Evolutionary conservation across 1,140 invertebrate genomes (phyloP).

Genomic region (Maconellicoccus hirsutus): DNA sequence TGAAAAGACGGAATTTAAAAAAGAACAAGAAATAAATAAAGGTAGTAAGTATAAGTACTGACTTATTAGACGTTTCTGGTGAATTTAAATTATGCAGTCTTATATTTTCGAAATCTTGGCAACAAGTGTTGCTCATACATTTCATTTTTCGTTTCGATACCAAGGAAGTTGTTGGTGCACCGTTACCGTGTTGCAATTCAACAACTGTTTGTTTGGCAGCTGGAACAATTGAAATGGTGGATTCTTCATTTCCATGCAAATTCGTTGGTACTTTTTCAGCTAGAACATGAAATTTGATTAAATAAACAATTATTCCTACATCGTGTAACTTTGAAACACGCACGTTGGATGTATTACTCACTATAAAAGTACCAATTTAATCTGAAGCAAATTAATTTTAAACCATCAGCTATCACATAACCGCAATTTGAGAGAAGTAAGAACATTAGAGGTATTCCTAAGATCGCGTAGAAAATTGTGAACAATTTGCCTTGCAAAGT

Average conservation of each 20-base stretch:
- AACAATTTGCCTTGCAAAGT: conserved; percentile 83
- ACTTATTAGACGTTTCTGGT: background rate
- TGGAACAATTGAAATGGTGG: background rate
- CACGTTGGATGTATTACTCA: too few relatives aligned
- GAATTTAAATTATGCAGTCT: background rate
- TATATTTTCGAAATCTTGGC: background rate
- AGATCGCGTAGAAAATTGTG: conserved; percentile 89
- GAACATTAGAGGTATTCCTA: conserved; percentile 89
- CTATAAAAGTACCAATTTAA: conserved; percentile 59
- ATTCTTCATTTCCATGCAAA: background rate
- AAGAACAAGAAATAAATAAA: too few relatives aligned
- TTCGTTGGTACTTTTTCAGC: too few relatives aligned
- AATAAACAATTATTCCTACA: too few relatives aligned
- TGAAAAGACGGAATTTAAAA: background rate
- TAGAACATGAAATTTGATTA: too few relatives aligned
- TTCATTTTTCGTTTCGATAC: background rate
- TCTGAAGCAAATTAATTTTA: conserved; percentile 81
- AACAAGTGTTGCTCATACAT: background rate
- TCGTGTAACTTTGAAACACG: too few relatives aligned
- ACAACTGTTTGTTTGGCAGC: background rate
- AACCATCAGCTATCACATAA: conserved; percentile 89
- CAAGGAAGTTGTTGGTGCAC: background rate
- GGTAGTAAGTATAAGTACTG: too few relatives aligned
- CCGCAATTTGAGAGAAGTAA: conserved; percentile 89
- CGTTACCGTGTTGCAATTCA: background rate